phyloP scores from a whole-genome alignment of 1,140 invertebrate species.

The Orussus abietinus region DNA sequence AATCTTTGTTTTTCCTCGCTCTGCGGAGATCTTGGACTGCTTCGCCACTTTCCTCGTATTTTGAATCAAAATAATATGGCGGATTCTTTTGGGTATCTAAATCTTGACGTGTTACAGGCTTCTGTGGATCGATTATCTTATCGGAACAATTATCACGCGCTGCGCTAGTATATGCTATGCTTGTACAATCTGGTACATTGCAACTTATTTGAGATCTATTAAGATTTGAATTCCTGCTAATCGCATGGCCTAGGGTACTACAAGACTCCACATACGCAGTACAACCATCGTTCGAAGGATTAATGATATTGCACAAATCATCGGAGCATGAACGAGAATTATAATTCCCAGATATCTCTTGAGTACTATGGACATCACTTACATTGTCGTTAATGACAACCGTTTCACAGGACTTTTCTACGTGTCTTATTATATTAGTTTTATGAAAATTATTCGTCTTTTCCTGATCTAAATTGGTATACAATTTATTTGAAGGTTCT shows the following conservation, averaged over 20 bases:
- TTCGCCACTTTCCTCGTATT: not conserved
- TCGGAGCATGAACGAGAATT: not conserved
- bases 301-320: not conserved
- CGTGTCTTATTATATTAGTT: not conserved
- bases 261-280: not conserved
- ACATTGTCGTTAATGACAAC: not conserved
- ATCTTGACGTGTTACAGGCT: not conserved
- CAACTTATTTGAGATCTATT: too few relatives aligned
- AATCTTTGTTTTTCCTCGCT: not conserved
- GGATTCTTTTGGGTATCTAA: not conserved
- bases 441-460: not conserved
- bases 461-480: not conserved
- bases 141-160: not conserved
- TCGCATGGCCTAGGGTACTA: too few relatives aligned
- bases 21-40: not conserved
- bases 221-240: too few relatives aligned
- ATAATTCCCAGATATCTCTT: not conserved
- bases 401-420: not conserved
- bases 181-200: slow-evolving; percentile 1
- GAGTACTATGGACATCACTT: not conserved
- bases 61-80: not conserved
- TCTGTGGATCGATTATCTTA: not conserved
- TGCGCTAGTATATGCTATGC: not conserved
- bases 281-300: not conserved
- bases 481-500: not conserved